A percentile compares a stretch with the other conserved stretches of the same genome.
phyloP scores from a whole-genome alignment of 2,888 invertebrate genomes.

The Mamestra brassicae region DNA sequence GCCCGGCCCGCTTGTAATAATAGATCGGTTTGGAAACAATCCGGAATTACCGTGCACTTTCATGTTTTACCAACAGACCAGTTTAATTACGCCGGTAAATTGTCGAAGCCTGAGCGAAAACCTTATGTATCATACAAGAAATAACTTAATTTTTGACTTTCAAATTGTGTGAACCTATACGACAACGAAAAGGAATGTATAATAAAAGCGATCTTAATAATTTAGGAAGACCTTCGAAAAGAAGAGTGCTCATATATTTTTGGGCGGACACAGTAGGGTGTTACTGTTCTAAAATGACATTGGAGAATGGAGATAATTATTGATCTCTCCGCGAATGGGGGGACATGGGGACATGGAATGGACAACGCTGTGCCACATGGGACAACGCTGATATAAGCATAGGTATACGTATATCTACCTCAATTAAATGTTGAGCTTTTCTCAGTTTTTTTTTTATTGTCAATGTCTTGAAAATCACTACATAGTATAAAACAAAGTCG shows the following conservation, averaged over 20 bases:
- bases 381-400: too few species aligned
- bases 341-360: too few species aligned
- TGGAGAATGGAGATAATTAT: background rate
- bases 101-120: conserved; percentile 44
- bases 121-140: conserved; percentile 13
- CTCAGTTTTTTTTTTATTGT: too few species aligned
- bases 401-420: too few species aligned
- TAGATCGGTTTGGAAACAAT: conserved; percentile 61
- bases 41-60: conserved; percentile 62
- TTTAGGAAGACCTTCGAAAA: background rate
- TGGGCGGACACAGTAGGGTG: background rate
- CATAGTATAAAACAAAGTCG: too few species aligned
- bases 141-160: conserved; percentile 22
- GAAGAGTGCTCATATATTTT: background rate
- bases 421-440: too few species aligned
- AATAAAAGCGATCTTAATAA: background rate
- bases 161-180: background rate
- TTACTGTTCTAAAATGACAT: conserved; percentile 22
- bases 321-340: too few species aligned
- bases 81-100: conserved; percentile 56
- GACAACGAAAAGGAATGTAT: conserved; percentile 2
- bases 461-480: too few species aligned
- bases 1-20: conserved; percentile 49
- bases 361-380: too few species aligned
- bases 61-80: conserved; percentile 57